These are phyloP conservation scores for Podarcis lilfordi DNA, from an alignment of 2,797 vertebrate species.

Conservation along the genomic window DNA sequence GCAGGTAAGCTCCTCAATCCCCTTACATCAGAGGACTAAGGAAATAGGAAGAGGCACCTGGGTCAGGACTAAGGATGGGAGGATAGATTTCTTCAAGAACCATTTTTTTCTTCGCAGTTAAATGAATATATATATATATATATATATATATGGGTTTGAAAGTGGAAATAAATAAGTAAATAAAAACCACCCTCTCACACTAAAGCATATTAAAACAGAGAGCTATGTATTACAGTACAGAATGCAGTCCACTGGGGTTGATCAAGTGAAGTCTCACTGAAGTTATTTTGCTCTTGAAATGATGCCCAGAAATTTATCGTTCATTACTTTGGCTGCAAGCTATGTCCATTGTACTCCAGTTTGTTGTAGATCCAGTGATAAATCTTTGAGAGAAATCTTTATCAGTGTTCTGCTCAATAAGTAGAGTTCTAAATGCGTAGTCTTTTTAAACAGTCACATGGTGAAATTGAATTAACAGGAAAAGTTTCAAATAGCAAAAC, in stretches of 20 bases:
- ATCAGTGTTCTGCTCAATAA: neutral
- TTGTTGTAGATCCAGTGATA: neutral
- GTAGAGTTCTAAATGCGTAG: neutral
- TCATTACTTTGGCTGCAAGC: neutral
- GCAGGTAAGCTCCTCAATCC: neutral
- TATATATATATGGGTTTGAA: too few relatives aligned
- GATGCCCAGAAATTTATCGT: neutral
- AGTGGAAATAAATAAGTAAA: too few relatives aligned
- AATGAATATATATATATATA: too few relatives aligned
- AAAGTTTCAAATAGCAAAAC: rapidly evolving
- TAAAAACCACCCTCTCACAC: too few relatives aligned
- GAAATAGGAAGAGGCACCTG: neutral
- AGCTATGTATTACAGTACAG: neutral
- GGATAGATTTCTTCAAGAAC: neutral
- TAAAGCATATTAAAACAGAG: too few relatives aligned
- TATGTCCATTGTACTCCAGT: neutral
- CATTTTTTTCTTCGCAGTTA: neutral
- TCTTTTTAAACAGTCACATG: rapidly evolving
- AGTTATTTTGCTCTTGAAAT: neutral
- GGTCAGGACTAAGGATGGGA: neutral
- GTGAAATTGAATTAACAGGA: neutral
- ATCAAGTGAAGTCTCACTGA: neutral
- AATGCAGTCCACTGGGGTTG: neutral
- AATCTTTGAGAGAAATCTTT: neutral
- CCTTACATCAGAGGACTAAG: neutral